phyloP scores from a whole-genome alignment of 64 coral and sea anemone species.

The Hydrozoanthus tunicans region DNA sequence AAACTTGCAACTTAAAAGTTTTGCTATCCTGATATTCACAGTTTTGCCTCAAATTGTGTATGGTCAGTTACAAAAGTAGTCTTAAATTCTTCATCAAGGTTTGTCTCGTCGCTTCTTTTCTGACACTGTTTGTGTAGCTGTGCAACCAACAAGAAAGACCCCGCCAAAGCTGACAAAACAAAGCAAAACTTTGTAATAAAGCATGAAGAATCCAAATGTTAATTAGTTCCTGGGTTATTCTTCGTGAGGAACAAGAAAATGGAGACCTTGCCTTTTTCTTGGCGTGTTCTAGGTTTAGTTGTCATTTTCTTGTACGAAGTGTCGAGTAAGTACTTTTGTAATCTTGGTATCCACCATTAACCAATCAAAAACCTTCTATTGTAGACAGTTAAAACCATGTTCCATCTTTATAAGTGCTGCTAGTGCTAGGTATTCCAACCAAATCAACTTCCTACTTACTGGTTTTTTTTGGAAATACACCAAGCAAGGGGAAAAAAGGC shows the following conservation, averaged over 20 bases:
- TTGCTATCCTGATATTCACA: too few relatives aligned
- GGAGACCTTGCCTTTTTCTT: not conserved
- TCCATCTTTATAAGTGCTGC: too few relatives aligned
- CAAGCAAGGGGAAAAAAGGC: too few relatives aligned
- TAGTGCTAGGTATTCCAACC: too few relatives aligned
- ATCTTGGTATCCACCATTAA: not conserved
- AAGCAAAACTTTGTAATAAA: slow-evolving; percentile 8
- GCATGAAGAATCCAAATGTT: not conserved
- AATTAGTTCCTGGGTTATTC: not conserved
- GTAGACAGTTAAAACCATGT: not conserved
- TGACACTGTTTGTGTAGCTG: slow-evolving; percentile 15
- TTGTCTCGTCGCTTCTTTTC: not conserved
- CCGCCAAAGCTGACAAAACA: slow-evolving; percentile 7
- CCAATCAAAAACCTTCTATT: not conserved
- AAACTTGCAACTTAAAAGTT: too few relatives aligned
- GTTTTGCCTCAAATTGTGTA: not conserved
- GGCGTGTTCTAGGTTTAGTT: not conserved
- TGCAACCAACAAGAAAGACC: not conserved
- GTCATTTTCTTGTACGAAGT: not conserved
- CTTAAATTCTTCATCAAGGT: not conserved
- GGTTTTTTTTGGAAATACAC: too few relatives aligned
- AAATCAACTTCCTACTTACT: too few relatives aligned
- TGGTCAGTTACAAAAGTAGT: not conserved
- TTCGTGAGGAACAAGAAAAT: not conserved
- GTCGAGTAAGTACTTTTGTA: slow-evolving; percentile 13